A percentile compares a stretch with the other conserved stretches of the same genome.
These are phyloP conservation scores for Dicycla oo DNA, from an alignment of 2,888 invertebrate genomes.

Conservation along the genomic window DNA sequence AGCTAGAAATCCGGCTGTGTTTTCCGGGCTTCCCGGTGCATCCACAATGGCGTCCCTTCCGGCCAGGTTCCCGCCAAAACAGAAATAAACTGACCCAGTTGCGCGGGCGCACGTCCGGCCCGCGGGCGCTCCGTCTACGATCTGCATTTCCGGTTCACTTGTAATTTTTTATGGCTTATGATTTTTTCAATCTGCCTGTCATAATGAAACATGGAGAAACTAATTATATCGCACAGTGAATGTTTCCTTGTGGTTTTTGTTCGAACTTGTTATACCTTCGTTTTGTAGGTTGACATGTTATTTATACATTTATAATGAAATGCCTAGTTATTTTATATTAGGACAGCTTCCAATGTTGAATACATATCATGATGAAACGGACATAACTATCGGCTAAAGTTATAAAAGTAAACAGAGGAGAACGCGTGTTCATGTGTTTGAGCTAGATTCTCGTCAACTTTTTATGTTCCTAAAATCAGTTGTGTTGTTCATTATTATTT, in stretches of 20 bases:
- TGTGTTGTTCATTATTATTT: constrained; percentile 10
- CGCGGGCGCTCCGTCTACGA: constrained; percentile 79
- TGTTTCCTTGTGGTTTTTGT: constrained; percentile 54
- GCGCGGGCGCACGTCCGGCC: constrained; percentile 86
- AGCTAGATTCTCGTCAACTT: constrained; percentile 50
- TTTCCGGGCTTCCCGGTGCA: constrained; percentile 89
- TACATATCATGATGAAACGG: constrained; percentile 47
- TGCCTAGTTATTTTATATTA: constrained; percentile 39
- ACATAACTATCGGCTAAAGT: constrained; percentile 51
- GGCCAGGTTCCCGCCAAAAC: constrained; percentile 90
- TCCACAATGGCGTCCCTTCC: constrained; percentile 89
- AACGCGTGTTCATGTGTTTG: constrained; percentile 46
- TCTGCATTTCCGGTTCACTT: constrained; percentile 89
- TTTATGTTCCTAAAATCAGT: constrained; percentile 29
- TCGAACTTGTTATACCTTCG: constrained; percentile 34
- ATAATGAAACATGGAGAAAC: constrained; percentile 70
- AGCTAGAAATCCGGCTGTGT: constrained; percentile 87
- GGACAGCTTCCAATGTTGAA: constrained; percentile 34
- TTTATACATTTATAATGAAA: constrained; percentile 42
- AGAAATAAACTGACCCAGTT: constrained; percentile 90
- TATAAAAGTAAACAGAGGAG: constrained; percentile 60
- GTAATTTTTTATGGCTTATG: constrained; percentile 88
- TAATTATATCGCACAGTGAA: constrained; percentile 69
- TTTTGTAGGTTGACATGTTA: constrained; percentile 56
- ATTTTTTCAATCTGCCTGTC: constrained; percentile 77